Evolutionary conservation across 2,888 invertebrate species (phyloP), one percentile per base, ranked within the genome.

Genomic region (Hydrotaea cyrtoneurina): DNA sequence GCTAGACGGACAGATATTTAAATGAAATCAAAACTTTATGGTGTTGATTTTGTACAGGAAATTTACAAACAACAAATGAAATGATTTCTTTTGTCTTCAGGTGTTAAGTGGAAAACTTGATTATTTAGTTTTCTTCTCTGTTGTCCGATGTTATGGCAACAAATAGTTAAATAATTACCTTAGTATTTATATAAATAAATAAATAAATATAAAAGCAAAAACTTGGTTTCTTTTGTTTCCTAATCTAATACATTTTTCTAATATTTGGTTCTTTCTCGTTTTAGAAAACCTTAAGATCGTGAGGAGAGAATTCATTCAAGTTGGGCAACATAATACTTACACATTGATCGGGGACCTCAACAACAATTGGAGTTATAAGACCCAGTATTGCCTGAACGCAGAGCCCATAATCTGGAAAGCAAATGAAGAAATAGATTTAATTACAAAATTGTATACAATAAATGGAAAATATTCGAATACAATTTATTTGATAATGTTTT

Each of bases 241-340:
- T 31, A 31, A 26, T 64, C 78, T 77, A 79, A 43, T 31, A 53
- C 26, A 10, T 55, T 10, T 36, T 31, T 71, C 21, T 19, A 21
- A 43, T n/a, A 15, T 31, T 69, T 59, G 1, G 2, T 57, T 26
- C n/a, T 26, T 43, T 43, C 19, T 78, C 62, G 78, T 83, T 83
- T 11, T 76, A 80, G 83, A 64, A 76, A 83, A 80, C 74, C 80
- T 80, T 80, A 78, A 78, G 74, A 8, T 8, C 11, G 50, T 21
- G 5, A 2, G 59, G 26, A 62, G 62, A 62, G 39, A 31, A 2
- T 66, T 39, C 17, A 53, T 72, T 53, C 46, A 39, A 13, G 0
- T 15, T 57, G 17, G 50, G 11, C 15, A 39, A 46, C n/a, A 46
- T 4, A 78, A 71, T 83, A 83, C 83, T 83, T 83, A 83, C 83